These are phyloP conservation scores for Cataglyphis cursor DNA, from an alignment of 2,888 invertebrate species.

Conservation along the genomic window DNA sequence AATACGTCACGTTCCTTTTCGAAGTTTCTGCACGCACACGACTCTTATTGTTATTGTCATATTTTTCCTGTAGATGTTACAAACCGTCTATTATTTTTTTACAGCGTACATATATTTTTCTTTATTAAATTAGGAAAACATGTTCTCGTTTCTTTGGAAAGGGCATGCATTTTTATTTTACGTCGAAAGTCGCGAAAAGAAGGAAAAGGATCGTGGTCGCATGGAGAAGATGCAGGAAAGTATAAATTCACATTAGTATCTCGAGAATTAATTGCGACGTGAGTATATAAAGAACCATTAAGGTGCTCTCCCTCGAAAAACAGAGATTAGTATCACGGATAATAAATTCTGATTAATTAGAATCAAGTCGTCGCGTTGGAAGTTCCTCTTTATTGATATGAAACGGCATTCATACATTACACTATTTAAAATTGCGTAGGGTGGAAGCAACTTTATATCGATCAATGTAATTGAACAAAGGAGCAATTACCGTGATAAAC, in stretches of 20 bases:
- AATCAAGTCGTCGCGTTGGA: constrained; percentile 64
- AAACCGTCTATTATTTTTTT: constrained; percentile 4
- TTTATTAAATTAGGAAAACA: constrained; percentile 28
- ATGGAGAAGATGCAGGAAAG: neutral
- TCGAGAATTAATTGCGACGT: constrained; percentile 58
- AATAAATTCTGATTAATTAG: constrained; percentile 76
- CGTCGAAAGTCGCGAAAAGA: constrained; percentile 19
- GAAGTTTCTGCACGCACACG: constrained; percentile 7
- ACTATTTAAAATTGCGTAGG: constrained; percentile 62
- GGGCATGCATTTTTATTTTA: constrained; percentile 1
- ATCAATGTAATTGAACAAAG: constrained; percentile 63
- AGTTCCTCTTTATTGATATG: constrained; percentile 70
- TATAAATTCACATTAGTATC: constrained; percentile 53
- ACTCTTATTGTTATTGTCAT: neutral
- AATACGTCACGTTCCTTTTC: constrained; percentile 10
- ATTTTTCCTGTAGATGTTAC: neutral
- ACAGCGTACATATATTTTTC: constrained; percentile 14
- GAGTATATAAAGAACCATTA: constrained; percentile 75
- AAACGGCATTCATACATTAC: constrained; percentile 59
- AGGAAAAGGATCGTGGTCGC: constrained; percentile 13
- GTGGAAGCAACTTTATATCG: constrained; percentile 71
- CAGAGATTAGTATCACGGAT: constrained; percentile 58
- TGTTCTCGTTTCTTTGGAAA: neutral
- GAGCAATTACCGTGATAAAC: constrained; percentile 47
- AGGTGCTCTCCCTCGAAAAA: constrained; percentile 64